Base-by-base conservation (phyloP, 2,113 vertebrate species). In the Microtus ochrogaster region DNA sequence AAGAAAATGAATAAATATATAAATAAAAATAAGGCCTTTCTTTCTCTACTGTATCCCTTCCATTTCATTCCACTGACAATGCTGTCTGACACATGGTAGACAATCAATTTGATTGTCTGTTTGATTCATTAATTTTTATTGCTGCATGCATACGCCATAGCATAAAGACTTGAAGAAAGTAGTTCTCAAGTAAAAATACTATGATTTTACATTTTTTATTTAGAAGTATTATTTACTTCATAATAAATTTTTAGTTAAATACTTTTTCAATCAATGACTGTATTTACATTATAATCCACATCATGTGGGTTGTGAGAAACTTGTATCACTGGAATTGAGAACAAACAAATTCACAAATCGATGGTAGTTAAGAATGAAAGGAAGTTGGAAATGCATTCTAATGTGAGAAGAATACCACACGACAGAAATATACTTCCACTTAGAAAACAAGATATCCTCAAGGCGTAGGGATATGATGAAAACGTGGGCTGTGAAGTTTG, bases 241-340 rank as follows among this genome's bases (percentile, higher is more conserved):
- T 47, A 76, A 76, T 76, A 72, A 72, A n/a, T 49, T 47, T 77
- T 77, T 26, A 47, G 44, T 3, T 77, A 77, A 47, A 7, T 47
- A 47, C 26, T 47, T 77, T 74, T 77, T 77, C 74, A 44, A 49
- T 16, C 74, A 77, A 77, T 30, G 81, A 52, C 72, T 88, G 70
- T 92, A 81, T 82, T 85, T 94, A 79, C 36, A 72, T 81, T 70
- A 83, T 70, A 95, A 89, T 61, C 90, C n/a, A 30, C 21, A 90
- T 76, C 39, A 8, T 72, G 52, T 47, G 44, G 10, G 30, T 77
- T 70, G 72, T 91, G 33, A 92, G 68, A 95, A 77, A 90, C 86
- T 78, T 83, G 16, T 92, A 81, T 41, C 39, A 36, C n/a, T 94
- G 17, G 66, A 94, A 86, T 74, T 93, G 95, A 89, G 70, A 77